Evolutionary conservation across 2,797 vertebrate species (phyloP), one percentile per base, ranked within the genome.

Genomic region (Microtus obscurus): DNA sequence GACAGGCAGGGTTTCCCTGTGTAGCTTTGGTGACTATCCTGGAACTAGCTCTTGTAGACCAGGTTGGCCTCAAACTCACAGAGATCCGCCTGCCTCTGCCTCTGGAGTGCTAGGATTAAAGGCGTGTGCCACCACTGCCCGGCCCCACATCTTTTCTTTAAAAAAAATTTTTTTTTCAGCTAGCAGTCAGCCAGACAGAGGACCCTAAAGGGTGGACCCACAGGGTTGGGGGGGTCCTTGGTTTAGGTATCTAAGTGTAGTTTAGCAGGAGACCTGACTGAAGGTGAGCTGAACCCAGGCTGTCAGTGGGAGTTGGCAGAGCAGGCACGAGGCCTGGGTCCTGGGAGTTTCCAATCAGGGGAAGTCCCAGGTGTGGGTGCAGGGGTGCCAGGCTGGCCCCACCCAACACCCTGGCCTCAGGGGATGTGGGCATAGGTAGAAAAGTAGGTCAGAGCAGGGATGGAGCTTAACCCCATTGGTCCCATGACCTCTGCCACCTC

Each of bases 271-370:
- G 78, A 79, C 31, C n/a, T 73, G 71, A 78, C 10, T 82, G 74
- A 82, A 90, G 81, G 51, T 80, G 61, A 96, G 79, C 63, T 43
- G 63, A 95, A 93, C 77, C 48, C 88, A 89, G 82, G 69, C 48
- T 51, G 88, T 92, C 91, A 63, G 91, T 94, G 93, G 74, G 91
- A 95, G 86, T 67, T 97, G 97, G 95, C 96, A 93, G 65, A 21
- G 69, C 82, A 96, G 87, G 74, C 65, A 95, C 76, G 90, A 96
- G n/a, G 76, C 45, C 89, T 71, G 48, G 67, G 86, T 97, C 89
- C 82, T 96, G 97, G 97, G 97, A 97, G 92, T 98, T 98, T 98
- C 97, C 97, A 96, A 81, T 69, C 43, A 89, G 93, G 97, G 95
- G 96, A 98, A 97, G 97, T 98, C 97, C 97, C 96, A 95, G 89